Conservation (phyloP, 2,113 vertebrate species). For the Oryzias celebensis region DNA sequence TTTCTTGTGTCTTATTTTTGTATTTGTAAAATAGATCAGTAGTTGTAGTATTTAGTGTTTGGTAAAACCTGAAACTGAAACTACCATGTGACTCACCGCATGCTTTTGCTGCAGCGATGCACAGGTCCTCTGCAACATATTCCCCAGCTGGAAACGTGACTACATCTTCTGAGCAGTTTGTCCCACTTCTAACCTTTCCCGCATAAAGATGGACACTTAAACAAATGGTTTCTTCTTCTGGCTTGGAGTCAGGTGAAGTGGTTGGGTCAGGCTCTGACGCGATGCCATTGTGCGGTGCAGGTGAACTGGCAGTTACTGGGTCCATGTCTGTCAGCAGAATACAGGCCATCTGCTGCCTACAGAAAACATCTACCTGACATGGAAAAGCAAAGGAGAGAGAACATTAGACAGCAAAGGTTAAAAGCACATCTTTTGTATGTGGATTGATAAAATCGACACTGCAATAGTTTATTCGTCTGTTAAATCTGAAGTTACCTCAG, state of each 20-base stretch:
- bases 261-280: constrained; percentile 46
- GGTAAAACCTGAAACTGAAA: constrained; percentile 11
- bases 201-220: constrained; percentile 85
- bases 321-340: constrained; percentile 86
- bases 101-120: constrained; percentile 85
- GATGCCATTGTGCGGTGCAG: constrained; percentile 21
- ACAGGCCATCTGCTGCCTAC: constrained; percentile 79
- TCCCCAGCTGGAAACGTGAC: constrained; percentile 85
- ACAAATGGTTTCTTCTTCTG: constrained; percentile 51
- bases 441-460: too few species aligned
- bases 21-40: background rate
- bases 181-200: constrained; percentile 53
- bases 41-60: too few species aligned
- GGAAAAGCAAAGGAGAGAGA: background rate
- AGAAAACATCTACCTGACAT: constrained; percentile 60
- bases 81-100: constrained; percentile 81
- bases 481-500: background rate
- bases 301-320: constrained; percentile 52
- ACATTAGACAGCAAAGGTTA: background rate
- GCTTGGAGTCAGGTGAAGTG: constrained; percentile 71
- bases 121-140: constrained; percentile 90
- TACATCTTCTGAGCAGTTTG: constrained; percentile 47
- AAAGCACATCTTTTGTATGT: too few species aligned
- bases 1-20: background rate
- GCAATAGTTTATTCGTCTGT: too few species aligned